Evolutionary conservation across 2,888 invertebrate species (phyloP), one percentile per base, ranked within the genome.

Genomic region (Germaria angustata): DNA sequence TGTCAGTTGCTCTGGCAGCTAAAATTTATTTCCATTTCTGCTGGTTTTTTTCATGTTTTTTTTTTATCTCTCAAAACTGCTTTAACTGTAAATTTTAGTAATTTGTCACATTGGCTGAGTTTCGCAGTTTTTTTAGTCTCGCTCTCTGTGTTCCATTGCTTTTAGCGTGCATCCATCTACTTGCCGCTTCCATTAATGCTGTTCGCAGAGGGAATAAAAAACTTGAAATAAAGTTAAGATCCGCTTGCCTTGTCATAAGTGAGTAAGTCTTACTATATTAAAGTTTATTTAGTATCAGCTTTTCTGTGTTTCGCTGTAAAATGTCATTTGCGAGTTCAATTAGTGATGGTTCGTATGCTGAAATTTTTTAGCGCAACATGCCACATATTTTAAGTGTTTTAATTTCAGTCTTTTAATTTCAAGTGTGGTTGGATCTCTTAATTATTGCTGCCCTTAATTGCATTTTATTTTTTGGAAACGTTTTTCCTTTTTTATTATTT

Each of bases 91-190:
- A 55, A n/a, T 65, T 63, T 28, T 41, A 66, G 51, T 72, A 83
- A 83, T 83, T 77, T 76, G 76, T 77, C 63, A 80, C 71, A 77
- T 80, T 72, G 72, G 71, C 28, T 69, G 79, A 44, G 39, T 80
- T 83, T 76, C n/a, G 13, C 9, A 49, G 20, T n/a, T 24, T 20
- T 46, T 61, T 22, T 20, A 3, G 0, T 13, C n/a, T 15, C 24
- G 41, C 17, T 28, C 9, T 32, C 24, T 61, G 15, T 39, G 13
- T 28, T 63, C 63, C 41, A 44, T 44, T 73, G 63, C 63, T 53
- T 71, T 71, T 44, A 44, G 44, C 20, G 65, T 28, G 65, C 41
- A 49, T 49, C 44, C n/a, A n/a, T n/a, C n/a, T 46, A 61, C 44
- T 69, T 63, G 15, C 13, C 17, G 15, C 34, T 24, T n/a, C n/a